Base-by-base conservation (phyloP, 2,113 vertebrate genomes). In the Dicentrarchus labrax region DNA sequence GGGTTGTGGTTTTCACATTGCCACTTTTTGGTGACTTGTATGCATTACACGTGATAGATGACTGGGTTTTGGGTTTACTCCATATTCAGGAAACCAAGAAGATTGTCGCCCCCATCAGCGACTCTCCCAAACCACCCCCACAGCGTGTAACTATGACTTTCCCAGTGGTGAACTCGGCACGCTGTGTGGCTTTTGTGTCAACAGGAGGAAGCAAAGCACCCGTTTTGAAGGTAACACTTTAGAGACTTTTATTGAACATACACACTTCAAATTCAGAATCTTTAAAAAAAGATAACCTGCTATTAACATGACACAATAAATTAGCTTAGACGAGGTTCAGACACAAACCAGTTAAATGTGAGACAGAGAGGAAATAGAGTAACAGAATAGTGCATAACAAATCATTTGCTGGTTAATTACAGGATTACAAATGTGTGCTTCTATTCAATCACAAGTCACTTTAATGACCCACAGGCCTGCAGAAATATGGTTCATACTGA, bases 61-160 rank as follows among this genome's bases (percentile, higher is more conserved):
- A 62, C 36, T 60, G 36, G 39, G 8, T 82, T 30, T 72, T 89
- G 57, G 36, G 10, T 85, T 17, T 43, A 39, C 56, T 21, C 71
- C 4, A 17, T 38, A 81, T 73, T 30, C 71, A 99, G 98, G 97
- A 98, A 91, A 95, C 84, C 2, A 91, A 96, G 86, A 96, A 93
- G 85, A 96, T 95, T 0, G 97, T 99, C 47, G 98, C 97, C 4
- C 96, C 97, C 1, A 95, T 99, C 76, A 95, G 92, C 0, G 96
- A 99, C 90, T 99, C 97, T 8, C 98, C 98, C 0, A 99, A 99
- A 92, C 97, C 97, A 0, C 97, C 98, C 0, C 92, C 96, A 0
- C 91, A 97, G 82, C 95, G 98, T 0, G 94, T 99, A 17, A 99
- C 97, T 8, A 88, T 99, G 51, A 99, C 98, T 0, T 94, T 98